These are phyloP conservation scores for Diabrotica undecimpunctata DNA, from an alignment of 1,140 invertebrate species.

Conservation along the genomic window DNA sequence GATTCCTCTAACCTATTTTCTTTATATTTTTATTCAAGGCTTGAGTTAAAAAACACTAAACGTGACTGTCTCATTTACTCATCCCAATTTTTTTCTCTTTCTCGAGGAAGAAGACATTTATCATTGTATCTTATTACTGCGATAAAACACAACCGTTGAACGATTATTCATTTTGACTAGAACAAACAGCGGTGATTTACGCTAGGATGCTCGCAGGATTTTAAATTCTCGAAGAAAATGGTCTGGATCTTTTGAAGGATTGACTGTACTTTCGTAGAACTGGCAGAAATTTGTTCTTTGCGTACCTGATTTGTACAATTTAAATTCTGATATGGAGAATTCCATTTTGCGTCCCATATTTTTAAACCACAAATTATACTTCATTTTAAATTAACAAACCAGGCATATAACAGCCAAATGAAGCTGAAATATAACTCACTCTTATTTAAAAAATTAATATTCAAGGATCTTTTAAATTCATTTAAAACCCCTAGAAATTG, in stretches of 20 bases:
- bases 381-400: too few species aligned
- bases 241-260: conserved; percentile 9
- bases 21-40: neutral
- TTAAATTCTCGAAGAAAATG: conserved; percentile 25
- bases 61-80: neutral
- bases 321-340: neutral
- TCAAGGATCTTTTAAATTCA: too few species aligned
- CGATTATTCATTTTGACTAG: conserved; percentile 40
- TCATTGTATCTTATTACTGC: conserved; percentile 39
- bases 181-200: conserved; percentile 42
- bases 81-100: conserved; percentile 14
- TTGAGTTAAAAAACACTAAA: neutral
- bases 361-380: too few species aligned
- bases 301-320: neutral
- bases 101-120: conserved; percentile 28
- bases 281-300: neutral
- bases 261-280: conserved; percentile 5
- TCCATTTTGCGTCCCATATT: neutral
- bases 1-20: neutral
- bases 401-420: too few species aligned
- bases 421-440: too few species aligned
- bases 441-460: too few species aligned
- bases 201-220: conserved; percentile 36
- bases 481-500: too few species aligned
- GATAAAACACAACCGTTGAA: conserved; percentile 33